Base-by-base conservation (phyloP, 1,140 invertebrate genomes). In the Saccostrea glomerata region DNA sequence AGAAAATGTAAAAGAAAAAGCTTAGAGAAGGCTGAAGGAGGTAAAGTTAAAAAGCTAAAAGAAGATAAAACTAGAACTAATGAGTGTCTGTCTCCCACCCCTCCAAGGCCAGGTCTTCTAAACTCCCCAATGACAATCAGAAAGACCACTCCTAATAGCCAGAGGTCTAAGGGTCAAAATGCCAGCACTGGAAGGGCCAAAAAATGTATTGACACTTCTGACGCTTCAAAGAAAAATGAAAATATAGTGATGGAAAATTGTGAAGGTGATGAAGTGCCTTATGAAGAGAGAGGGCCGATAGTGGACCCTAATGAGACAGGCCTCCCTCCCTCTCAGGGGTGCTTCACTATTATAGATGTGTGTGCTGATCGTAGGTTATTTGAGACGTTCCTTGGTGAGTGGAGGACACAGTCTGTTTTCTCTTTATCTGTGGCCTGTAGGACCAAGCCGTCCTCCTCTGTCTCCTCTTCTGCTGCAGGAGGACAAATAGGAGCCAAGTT, bases 301-400 rank as follows among this genome's bases (percentile, higher is more conserved):
- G 88, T 92, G 36, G 88, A 89, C 55, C 90, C 90, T n/a, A 86
- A 91, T 63, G 63, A 88, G 13, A 87, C 88, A 9, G 88, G 87
- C 23, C 88, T 90, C 12, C 89, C 90, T 13, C 60, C 88, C 9
- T 92, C 92, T 12, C 93, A 94, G 87, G 90, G 88, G 47, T 90
- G 90, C 7, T 93, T 95, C 66, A 92, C 93, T 12, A 95, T 95
- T 84, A 94, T 95, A 87, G 95, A 95, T 92, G 95, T 95, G 6
- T 93, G 94, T 87, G 91, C 93, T 23, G 90, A 94, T 77, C 87
- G 87, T 23, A 73, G 82, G 9, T 86, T 95, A n/a, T 95, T 95
- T 92, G 88, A 93, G 56, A 94, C 92, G 12, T 95, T 95, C 87
- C 89, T 95, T 11, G 86, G 90, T 36, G 95, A 95, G 84, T 95